Conservation (phyloP, 2,888 invertebrate species). For the Brachypalpus laphriformis region DNA sequence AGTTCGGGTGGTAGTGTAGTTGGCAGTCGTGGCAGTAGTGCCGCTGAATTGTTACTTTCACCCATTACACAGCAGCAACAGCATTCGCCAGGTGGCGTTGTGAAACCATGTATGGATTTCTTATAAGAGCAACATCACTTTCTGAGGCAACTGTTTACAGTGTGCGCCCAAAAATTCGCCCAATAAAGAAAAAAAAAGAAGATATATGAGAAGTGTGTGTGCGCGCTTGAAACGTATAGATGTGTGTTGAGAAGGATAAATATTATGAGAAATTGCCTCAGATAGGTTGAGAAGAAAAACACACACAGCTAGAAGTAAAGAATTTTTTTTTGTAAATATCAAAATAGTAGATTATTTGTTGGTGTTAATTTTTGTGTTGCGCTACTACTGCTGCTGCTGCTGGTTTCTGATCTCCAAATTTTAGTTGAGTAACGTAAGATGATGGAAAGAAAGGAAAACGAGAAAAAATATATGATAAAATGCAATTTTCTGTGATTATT, state of each 20-base stretch:
- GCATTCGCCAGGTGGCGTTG: conserved; percentile 81
- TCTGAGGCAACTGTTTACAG: conserved; percentile 81
- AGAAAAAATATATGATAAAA: conserved; percentile 58
- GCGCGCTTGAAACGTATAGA: conserved; percentile 19
- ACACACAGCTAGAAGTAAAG: conserved; percentile 7
- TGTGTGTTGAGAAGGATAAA: neutral
- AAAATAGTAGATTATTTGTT: neutral
- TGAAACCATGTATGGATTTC: conserved; percentile 83
- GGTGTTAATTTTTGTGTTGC: conserved; percentile 32
- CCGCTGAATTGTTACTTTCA: conserved; percentile 80
- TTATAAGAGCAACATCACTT: conserved; percentile 83
- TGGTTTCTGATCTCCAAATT: conserved; percentile 58
- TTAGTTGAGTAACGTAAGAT: conserved; percentile 27
- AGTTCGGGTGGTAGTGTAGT: conserved; percentile 76
- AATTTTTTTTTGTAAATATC: conserved; percentile 50
- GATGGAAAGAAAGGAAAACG: conserved; percentile 11
- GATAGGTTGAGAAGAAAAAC: conserved; percentile 45
- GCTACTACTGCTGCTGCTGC: conserved; percentile 47
- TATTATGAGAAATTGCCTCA: conserved; percentile 45
- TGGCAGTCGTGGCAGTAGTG: conserved; percentile 79
- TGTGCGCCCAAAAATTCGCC: conserved; percentile 72
- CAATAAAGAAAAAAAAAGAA: conserved; percentile 47
- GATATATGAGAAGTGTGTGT: conserved; percentile 24
- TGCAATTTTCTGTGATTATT: conserved; percentile 74
- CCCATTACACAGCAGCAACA: conserved; percentile 81